Conservation (phyloP, 2,888 invertebrate species). For the Dioctria linearis region DNA sequence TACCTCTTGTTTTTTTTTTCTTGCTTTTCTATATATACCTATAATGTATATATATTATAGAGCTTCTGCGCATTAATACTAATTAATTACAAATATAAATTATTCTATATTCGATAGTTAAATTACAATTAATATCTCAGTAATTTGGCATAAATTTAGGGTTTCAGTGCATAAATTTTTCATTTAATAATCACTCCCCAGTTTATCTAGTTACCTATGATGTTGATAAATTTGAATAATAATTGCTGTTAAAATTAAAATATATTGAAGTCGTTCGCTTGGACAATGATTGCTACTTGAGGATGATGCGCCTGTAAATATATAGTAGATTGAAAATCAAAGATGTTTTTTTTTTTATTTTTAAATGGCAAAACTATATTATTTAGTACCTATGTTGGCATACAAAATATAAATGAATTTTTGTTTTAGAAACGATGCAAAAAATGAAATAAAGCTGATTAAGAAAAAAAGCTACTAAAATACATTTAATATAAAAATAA, state of each 20-base stretch:
- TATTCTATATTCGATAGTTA: constrained; percentile 45
- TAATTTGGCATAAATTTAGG: constrained; percentile 49
- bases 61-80: background rate
- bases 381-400: no score
- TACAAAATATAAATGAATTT: no score
- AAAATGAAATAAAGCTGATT: no score
- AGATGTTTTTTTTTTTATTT: no score
- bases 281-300: constrained; percentile 22
- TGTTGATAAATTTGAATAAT: constrained; percentile 25
- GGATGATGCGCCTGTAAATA: constrained; percentile 40
- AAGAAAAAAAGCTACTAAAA: no score
- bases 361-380: no score
- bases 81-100: constrained; percentile 36
- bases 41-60: background rate
- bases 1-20: background rate
- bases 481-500: no score
- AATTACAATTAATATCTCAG: constrained; percentile 50
- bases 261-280: constrained; percentile 1
- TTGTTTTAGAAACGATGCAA: no score
- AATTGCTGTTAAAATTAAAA: constrained; percentile 3
- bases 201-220: constrained; percentile 39
- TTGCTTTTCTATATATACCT: background rate
- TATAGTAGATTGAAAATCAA: background rate
- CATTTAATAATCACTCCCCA: constrained; percentile 7
- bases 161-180: constrained; percentile 46